Conservation (phyloP, 2,113 vertebrate genomes). For the Hemiprocne comata region DNA sequence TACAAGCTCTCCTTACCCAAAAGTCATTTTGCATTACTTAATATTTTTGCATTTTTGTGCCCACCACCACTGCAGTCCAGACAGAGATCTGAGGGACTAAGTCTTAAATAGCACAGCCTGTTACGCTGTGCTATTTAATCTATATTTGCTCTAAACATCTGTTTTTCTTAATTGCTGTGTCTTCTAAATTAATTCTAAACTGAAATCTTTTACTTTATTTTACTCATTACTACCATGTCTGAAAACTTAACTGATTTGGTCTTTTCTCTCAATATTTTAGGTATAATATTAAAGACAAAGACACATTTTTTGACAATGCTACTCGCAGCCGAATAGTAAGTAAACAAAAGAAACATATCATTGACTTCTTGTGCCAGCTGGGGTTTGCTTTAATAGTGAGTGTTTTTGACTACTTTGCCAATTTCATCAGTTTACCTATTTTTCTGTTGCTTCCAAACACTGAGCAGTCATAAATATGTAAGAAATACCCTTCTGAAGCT, state of each 20-base stretch:
- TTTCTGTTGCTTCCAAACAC: background rate
- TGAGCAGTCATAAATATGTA: background rate
- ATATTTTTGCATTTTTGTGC: background rate
- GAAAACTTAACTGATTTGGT: background rate
- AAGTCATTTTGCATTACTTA: background rate
- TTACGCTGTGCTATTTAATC: background rate
- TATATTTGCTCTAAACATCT: background rate
- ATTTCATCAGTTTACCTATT: background rate
- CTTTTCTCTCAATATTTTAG: constrained; percentile 63
- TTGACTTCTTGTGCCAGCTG: background rate
- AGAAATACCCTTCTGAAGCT: background rate
- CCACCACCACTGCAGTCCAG: background rate
- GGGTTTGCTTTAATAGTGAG: background rate
- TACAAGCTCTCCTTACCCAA: background rate
- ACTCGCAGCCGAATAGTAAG: constrained; percentile 96
- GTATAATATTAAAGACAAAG: constrained; percentile 91
- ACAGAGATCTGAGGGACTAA: background rate
- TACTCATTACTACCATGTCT: background rate
- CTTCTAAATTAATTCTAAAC: background rate
- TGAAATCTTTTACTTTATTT: background rate
- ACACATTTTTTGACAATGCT: constrained; percentile 91
- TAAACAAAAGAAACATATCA: background rate
- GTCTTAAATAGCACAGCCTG: background rate
- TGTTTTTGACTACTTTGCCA: background rate
- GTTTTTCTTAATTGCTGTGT: background rate